These are phyloP conservation scores for Arbacia lixula DNA, from an alignment of 53 echinoderm and acorn worm species.

Conservation along the genomic window DNA sequence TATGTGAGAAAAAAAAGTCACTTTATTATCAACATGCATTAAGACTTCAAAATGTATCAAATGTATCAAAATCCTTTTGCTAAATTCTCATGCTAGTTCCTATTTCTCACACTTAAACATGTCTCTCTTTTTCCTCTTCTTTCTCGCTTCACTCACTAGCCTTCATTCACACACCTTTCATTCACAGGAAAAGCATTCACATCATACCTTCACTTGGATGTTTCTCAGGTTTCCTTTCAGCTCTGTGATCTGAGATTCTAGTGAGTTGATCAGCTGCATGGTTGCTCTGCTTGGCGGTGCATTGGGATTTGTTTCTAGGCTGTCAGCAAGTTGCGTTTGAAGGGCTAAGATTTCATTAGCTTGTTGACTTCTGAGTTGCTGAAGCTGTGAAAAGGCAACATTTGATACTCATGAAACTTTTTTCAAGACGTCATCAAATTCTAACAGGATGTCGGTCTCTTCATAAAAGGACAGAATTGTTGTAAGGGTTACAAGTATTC, in stretches of 20 bases:
- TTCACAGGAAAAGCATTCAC: too few relatives aligned
- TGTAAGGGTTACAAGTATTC: too few relatives aligned
- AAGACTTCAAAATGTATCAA: background rate
- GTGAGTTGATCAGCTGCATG: conserved; percentile 57
- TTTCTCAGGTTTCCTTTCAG: conserved; percentile 65
- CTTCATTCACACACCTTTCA: background rate
- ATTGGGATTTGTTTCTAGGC: conserved; percentile 24
- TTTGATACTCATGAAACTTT: background rate
- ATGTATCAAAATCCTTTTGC: too few relatives aligned
- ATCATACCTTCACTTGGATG: conserved; percentile 59
- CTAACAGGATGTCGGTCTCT: too few relatives aligned
- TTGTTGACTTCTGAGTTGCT: conserved; percentile 38
- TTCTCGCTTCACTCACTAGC: background rate
- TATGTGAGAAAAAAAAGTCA: background rate
- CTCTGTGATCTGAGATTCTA: conserved; percentile 63
- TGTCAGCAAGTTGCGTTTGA: conserved; percentile 48
- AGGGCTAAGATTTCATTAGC: conserved; percentile 51
- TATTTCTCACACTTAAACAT: background rate
- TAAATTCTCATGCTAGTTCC: background rate
- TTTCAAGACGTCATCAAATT: too few relatives aligned
- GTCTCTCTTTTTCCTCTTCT: background rate
- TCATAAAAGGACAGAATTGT: too few relatives aligned
- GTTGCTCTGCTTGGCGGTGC: conserved; percentile 50
- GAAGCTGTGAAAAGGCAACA: conserved; percentile 61
- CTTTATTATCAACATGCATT: background rate